These are phyloP conservation scores for Pseudonaja textilis DNA, from an alignment of 2,113 vertebrate species.

Conservation along the genomic window DNA sequence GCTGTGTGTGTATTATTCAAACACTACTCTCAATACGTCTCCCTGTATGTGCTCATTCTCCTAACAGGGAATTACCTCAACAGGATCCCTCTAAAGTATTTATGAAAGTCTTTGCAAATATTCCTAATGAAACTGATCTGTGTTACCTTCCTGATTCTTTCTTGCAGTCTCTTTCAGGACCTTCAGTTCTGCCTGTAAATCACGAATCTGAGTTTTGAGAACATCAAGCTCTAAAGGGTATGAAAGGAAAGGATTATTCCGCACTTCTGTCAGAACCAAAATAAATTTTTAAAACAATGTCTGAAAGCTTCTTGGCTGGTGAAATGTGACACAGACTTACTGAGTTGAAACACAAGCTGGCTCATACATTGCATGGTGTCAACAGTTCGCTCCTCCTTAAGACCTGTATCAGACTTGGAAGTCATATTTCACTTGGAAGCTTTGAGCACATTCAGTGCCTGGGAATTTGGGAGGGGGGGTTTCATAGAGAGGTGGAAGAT, in stretches of 20 bases:
- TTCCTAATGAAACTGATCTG: background rate
- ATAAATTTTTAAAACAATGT: background rate
- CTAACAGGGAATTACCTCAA: too few species aligned
- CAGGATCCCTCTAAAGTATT: background rate
- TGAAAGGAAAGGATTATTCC: background rate
- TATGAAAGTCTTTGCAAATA: background rate
- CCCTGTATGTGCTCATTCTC: too few species aligned
- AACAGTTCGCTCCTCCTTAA: background rate
- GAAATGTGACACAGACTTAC: background rate
- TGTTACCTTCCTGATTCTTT: constrained; percentile 3
- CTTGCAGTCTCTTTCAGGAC: background rate
- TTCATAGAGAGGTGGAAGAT: too few species aligned
- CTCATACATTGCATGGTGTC: background rate
- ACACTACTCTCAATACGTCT: too few species aligned
- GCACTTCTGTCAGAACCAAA: background rate
- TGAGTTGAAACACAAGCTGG: background rate
- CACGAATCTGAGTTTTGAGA: background rate
- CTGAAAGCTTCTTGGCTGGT: background rate
- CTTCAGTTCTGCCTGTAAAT: constrained; percentile 1
- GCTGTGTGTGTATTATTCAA: too few species aligned
- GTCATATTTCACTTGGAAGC: too few species aligned
- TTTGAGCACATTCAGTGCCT: too few species aligned
- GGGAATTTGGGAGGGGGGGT: too few species aligned
- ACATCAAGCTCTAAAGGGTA: background rate
- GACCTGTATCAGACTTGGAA: too few species aligned